Evolutionary conservation across 1,140 invertebrate species (phyloP).

Genomic region (Sinonovacula constricta): DNA sequence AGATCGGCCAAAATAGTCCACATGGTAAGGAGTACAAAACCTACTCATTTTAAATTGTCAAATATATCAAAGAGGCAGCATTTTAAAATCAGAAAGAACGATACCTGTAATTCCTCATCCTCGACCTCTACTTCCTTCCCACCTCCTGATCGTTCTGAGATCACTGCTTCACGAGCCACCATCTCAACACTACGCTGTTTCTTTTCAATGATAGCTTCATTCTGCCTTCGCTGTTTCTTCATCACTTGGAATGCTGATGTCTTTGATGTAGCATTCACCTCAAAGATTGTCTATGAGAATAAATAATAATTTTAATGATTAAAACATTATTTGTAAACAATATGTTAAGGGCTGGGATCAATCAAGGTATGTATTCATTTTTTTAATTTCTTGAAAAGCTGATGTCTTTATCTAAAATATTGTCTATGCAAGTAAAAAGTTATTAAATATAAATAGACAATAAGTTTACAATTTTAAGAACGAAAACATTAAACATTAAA

Average conservation of each 20-base stretch:
- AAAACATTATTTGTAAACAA: neutral
- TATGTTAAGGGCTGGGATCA: neutral
- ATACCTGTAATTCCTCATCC: neutral
- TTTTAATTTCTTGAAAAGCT: neutral
- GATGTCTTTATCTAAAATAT: neutral
- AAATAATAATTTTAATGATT: slow-evolving; percentile 9
- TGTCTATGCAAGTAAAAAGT: neutral
- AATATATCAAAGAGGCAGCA: neutral
- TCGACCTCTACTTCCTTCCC: neutral
- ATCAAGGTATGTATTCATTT: too few species aligned
- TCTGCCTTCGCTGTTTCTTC: slow-evolving; percentile 80
- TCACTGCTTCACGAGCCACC: neutral
- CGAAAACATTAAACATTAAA: too few species aligned
- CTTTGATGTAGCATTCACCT: slow-evolving; percentile 90
- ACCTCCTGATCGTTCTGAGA: neutral
- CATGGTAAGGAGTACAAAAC: too few species aligned
- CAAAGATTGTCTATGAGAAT: slow-evolving; percentile 92
- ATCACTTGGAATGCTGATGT: slow-evolving; percentile 81
- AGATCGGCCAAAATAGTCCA: too few species aligned
- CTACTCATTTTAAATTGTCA: neutral
- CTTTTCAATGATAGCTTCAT: slow-evolving; percentile 65
- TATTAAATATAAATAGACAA: neutral
- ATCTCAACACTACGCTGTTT: slow-evolving; percentile 45
- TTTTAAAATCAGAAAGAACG: neutral
- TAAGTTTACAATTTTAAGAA: neutral